Evolutionary conservation across 2,113 vertebrate genomes (phyloP).

Genomic region (Podarcis muralis): DNA sequence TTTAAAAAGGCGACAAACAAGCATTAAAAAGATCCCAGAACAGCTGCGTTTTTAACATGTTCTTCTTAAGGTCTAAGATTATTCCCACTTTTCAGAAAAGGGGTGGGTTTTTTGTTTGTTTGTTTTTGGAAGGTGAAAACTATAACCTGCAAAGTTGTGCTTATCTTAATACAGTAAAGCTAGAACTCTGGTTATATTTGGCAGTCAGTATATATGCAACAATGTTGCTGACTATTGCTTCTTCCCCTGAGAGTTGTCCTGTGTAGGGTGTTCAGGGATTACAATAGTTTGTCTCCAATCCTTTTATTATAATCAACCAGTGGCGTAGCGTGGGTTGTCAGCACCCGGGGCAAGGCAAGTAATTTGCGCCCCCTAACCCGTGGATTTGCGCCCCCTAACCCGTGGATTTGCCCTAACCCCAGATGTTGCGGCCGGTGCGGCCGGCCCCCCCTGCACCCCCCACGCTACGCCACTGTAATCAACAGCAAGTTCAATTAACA

Average conservation of each 20-base stretch:
- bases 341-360: no score
- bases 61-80: no score
- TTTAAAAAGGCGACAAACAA: no score
- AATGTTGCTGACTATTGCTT: background rate
- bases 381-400: no score
- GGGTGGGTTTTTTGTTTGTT: background rate
- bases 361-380: no score
- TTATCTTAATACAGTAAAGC: background rate
- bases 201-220: background rate
- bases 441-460: no score
- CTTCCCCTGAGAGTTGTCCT: background rate
- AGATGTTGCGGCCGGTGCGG: no score
- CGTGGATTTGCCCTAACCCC: no score
- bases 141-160: background rate
- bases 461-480: no score
- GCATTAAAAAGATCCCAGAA: no score
- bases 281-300: background rate
- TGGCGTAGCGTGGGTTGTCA: no score
- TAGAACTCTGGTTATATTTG: background rate
- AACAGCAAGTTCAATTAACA: background rate
- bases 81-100: background rate
- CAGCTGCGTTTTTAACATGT: no score
- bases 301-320: background rate
- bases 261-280: background rate
- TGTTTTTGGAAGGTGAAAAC: background rate